phyloP scores from a whole-genome alignment of 2,797 vertebrate species.

The Urocyon cinereoargenteus region DNA sequence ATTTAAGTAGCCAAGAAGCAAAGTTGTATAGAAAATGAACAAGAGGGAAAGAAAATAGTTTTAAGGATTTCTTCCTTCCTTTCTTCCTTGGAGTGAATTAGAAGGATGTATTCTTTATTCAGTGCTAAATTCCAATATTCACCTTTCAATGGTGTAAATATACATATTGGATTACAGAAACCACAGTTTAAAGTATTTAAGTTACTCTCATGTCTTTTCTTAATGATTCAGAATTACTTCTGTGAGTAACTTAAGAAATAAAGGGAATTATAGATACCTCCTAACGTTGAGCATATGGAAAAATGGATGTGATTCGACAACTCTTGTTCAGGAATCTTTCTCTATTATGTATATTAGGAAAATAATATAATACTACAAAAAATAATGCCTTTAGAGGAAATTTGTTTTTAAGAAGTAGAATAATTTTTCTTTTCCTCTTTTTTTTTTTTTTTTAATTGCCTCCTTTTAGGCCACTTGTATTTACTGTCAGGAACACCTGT shows the following conservation, averaged over 20 bases:
- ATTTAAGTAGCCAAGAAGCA: neutral
- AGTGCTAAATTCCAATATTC: neutral
- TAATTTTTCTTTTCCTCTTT: neutral
- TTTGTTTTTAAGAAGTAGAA: neutral
- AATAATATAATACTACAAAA: neutral
- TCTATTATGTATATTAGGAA: neutral
- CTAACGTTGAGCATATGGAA: neutral
- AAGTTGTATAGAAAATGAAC: neutral
- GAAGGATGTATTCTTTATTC: neutral
- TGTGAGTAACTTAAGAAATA: neutral
- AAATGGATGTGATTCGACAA: neutral
- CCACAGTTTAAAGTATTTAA: neutral
- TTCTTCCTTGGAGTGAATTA: neutral
- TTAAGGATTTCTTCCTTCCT: slow-evolving; percentile 11
- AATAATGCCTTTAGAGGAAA: neutral
- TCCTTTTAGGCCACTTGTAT: neutral
- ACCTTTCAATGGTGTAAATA: neutral
- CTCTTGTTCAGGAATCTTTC: neutral
- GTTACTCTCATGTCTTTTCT: neutral
- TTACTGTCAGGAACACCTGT: neutral
- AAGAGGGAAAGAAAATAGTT: neutral
- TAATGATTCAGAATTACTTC: neutral
- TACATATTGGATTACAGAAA: neutral
- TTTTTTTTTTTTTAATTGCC: neutral
- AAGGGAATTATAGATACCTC: neutral